Evolutionary conservation across 2,888 invertebrate genomes (phyloP), one percentile per base, ranked within the genome.

Genomic region (Pterobdella sp.): DNA sequence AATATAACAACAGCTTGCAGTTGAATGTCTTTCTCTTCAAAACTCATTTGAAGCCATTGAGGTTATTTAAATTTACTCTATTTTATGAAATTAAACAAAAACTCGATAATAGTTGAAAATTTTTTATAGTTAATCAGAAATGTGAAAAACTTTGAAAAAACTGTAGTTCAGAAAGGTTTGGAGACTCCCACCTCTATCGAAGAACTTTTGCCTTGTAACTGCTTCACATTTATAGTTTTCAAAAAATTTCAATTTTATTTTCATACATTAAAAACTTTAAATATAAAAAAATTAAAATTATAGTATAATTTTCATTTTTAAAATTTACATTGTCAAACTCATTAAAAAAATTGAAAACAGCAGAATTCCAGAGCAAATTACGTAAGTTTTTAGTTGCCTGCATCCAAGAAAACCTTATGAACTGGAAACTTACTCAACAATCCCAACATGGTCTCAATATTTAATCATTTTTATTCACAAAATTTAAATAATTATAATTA

Each of bases 131-230:
- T 56, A n/a, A 22, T 56, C 10, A 3, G n/a, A 56, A 56, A n/a
- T 26, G 26, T 56, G n/a, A 7, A 56, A n/a, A 56, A 56, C n/a
- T 56, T 56, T n/a, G 60, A 56, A n/a, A 56, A n/a, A 26, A 56
- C 4, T n/a, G 26, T 56, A 4, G n/a, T 56, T 3, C 4, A 14
- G n/a, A 7, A 56, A 56, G 60, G 60, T 3, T 3, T 56, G n/a
- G 26, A 56, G n/a, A 56, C 60, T 56, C 60, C 60, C 4, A 4
- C 60, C 60, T 14, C n/a, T 3, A 56, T 56, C n/a, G 60, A 56
- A 56, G n/a, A 22, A 22, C 4, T 56, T 56, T n/a, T 56, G 4
- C 60, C 60, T 56, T 4, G 60, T 56, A 7, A n/a, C 60, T n/a
- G 3, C 3, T 3, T 26, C n/a, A 18, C 4, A 4, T 22, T 18